Percentiles rank a stretch among this genome's conserved stretches.
These are phyloP conservation scores for Poecilia wingei DNA, from an alignment of 2,797 vertebrate genomes.

Conservation along the genomic window DNA sequence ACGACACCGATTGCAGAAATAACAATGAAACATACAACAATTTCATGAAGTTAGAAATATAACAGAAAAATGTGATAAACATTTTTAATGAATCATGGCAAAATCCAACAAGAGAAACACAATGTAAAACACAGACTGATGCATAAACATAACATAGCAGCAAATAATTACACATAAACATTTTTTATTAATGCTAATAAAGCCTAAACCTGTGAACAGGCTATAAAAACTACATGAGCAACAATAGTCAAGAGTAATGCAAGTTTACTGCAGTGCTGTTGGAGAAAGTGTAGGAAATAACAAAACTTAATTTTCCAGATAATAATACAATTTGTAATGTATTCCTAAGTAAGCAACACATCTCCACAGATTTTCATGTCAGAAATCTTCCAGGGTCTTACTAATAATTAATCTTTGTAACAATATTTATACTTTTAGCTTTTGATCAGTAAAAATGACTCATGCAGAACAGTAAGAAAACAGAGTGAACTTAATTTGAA, in stretches of 20 bases:
- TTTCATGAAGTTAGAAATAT: slow-evolving; percentile 35
- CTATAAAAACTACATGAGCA: slow-evolving; percentile 44
- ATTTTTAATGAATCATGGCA: slow-evolving; percentile 19
- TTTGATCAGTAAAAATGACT: slow-evolving; percentile 10
- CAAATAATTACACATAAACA: slow-evolving; percentile 8
- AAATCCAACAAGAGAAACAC: not conserved
- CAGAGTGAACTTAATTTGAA: not conserved
- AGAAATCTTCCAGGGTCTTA: not conserved
- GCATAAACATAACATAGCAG: not conserved
- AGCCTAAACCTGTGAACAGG: slow-evolving; percentile 58
- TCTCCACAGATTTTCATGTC: not conserved
- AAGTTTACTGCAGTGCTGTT: slow-evolving; percentile 16
- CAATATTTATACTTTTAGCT: not conserved
- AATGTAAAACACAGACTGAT: not conserved
- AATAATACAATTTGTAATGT: not conserved
- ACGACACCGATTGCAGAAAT: not conserved
- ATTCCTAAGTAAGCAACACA: not conserved
- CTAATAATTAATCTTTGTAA: not conserved
- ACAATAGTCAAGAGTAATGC: slow-evolving; percentile 50
- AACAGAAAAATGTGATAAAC: slow-evolving; percentile 22
- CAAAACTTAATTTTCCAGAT: slow-evolving; percentile 1
- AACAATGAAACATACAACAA: not conserved
- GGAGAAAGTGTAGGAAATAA: slow-evolving; percentile 7
- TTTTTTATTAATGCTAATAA: not conserved
- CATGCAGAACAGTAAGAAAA: not conserved